These are phyloP conservation scores for Aix galericulata DNA, from an alignment of 2,113 vertebrate species.

Conservation along the genomic window DNA sequence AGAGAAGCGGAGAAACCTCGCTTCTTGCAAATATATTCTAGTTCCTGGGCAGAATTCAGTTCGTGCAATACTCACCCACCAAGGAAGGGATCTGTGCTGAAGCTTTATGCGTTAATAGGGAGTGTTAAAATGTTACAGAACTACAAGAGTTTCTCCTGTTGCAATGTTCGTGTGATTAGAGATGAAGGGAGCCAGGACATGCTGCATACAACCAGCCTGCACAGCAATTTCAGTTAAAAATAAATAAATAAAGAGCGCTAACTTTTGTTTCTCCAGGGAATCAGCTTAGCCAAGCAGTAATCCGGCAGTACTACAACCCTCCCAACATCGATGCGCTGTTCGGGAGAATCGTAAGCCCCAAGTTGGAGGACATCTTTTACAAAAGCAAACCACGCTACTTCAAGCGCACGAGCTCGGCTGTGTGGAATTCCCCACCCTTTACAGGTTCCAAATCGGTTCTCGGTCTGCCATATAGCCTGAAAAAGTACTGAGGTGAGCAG, in stretches of 20 bases:
- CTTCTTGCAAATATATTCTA: background rate
- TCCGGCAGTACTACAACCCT: conserved; percentile 88
- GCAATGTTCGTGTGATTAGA: fast-evolving
- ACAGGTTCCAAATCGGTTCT: background rate
- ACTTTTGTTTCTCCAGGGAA: conserved; percentile 68
- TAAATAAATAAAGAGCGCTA: background rate
- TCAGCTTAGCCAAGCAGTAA: conserved; percentile 82
- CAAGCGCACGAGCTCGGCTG: conserved; percentile 93
- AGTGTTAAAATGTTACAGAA: background rate
- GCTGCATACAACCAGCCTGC: fast-evolving
- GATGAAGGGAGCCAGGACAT: background rate
- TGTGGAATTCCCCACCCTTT: conserved; percentile 87
- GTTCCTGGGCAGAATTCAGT: background rate
- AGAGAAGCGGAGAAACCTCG: background rate
- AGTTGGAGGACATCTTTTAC: conserved; percentile 88
- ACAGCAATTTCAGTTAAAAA: background rate
- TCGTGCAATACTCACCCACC: fast-evolving
- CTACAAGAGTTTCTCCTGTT: background rate
- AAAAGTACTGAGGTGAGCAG: conserved; percentile 56
- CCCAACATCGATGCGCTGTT: conserved; percentile 77
- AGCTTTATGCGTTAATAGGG: background rate
- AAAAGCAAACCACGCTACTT: conserved; percentile 92
- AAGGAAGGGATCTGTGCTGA: fast-evolving
- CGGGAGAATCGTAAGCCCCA: conserved; percentile 79
- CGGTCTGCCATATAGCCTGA: conserved; percentile 39